These are phyloP conservation scores for Electrophaes corylata DNA, from an alignment of 2,888 invertebrate species.

Conservation along the genomic window DNA sequence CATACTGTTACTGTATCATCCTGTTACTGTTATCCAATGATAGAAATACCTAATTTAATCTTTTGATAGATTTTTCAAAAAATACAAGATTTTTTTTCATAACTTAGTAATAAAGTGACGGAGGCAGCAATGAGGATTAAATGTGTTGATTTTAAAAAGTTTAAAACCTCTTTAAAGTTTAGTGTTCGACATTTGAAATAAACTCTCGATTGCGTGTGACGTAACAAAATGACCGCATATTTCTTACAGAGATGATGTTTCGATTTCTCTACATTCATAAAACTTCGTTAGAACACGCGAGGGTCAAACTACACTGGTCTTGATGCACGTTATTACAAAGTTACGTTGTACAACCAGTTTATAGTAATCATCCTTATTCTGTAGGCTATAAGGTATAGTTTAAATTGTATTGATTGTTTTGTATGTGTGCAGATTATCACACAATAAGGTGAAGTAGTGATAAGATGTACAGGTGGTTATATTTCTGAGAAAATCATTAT, in stretches of 20 bases:
- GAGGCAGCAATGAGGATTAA: no score
- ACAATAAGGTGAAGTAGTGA: slow-evolving; percentile 70
- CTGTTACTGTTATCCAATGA: no score
- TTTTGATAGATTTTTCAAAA: no score
- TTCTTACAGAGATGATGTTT: slow-evolving; percentile 6
- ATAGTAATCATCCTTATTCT: slow-evolving; percentile 30
- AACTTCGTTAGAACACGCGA: slow-evolving; percentile 18
- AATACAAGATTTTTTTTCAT: no score
- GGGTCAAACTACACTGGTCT: slow-evolving; percentile 29
- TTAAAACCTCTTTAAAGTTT: not conserved
- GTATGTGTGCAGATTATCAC: slow-evolving; percentile 62
- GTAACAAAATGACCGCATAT: not conserved
- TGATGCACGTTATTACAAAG: slow-evolving; percentile 42
- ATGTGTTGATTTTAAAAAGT: no score
- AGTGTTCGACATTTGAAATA: not conserved
- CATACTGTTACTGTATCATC: no score
- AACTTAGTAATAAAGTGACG: no score
- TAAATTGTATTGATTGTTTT: slow-evolving; percentile 20
- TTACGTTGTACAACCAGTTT: slow-evolving; percentile 7
- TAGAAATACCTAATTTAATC: no score
- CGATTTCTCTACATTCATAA: slow-evolving; percentile 23
- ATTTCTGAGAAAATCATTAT: not conserved
- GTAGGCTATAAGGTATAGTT: slow-evolving; percentile 23
- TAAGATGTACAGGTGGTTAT: slow-evolving; percentile 69
- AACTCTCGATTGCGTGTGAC: not conserved